Evolutionary conservation across 1,140 invertebrate genomes (phyloP).

Genomic region (Polypedilum pembai): DNA sequence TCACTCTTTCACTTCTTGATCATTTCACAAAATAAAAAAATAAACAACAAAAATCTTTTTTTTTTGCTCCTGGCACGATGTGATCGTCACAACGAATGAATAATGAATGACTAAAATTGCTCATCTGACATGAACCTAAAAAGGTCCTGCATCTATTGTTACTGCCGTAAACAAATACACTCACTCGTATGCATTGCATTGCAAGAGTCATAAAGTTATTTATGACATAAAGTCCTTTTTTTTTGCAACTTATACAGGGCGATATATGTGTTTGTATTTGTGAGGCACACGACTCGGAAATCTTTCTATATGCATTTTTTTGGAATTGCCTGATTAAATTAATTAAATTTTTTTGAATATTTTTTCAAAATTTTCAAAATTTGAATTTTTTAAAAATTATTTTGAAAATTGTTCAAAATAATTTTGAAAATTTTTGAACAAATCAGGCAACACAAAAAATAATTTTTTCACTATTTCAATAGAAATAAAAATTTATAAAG

Average conservation of each 20-base stretch:
- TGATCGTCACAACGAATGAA: constrained; percentile 4
- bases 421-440: too few relatives aligned
- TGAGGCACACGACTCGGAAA: constrained; percentile 7
- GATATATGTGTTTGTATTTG: not conserved
- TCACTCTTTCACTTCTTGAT: not conserved
- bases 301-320: too few relatives aligned
- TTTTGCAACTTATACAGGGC: constrained; percentile 1
- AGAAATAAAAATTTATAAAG: too few relatives aligned
- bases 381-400: too few relatives aligned
- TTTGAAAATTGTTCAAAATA: too few relatives aligned
- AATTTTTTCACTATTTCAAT: too few relatives aligned
- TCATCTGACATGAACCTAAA: constrained; percentile 12
- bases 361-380: too few relatives aligned
- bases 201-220: constrained; percentile 9
- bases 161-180: constrained; percentile 3
- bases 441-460: too few relatives aligned
- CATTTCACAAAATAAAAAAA: not conserved
- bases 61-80: not conserved
- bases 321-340: too few relatives aligned
- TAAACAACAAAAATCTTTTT: not conserved
- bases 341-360: not conserved
- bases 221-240: not conserved
- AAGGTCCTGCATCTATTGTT: not conserved
- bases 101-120: constrained; percentile 9
- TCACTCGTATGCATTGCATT: not conserved